phyloP scores from a whole-genome alignment of 2,797 vertebrate species.

The Hemibagrus guttatus region DNA sequence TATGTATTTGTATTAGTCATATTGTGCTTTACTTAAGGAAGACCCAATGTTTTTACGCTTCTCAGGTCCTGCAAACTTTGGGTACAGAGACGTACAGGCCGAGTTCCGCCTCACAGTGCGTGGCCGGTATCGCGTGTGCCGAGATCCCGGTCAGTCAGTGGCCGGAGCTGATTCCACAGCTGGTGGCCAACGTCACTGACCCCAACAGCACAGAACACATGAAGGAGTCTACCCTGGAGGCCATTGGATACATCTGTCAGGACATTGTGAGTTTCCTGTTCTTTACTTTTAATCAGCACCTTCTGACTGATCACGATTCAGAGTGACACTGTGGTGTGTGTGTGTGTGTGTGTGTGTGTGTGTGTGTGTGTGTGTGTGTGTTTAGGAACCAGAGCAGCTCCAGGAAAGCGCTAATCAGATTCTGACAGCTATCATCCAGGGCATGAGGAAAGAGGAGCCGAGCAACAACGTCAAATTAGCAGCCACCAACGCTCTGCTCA shows the following conservation, averaged over 20 bases:
- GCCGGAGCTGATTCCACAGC: conserved; percentile 95
- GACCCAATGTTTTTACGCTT: neutral
- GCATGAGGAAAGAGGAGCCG: conserved; percentile 98
- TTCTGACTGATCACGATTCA: neutral
- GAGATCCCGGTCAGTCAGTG: conserved; percentile 97
- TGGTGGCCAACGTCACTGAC: conserved; percentile 93
- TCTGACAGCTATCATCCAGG: conserved; percentile 97
- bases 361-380: neutral
- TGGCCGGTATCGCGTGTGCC: conserved; percentile 95
- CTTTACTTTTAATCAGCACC: too few species aligned
- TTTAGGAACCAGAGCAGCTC: conserved; percentile 94
- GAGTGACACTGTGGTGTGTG: too few species aligned
- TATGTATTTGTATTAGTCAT: neutral
- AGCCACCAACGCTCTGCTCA: conserved; percentile 95
- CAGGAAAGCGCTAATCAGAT: conserved; percentile 98
- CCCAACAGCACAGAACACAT: conserved; percentile 96
- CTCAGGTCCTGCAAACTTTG: conserved; percentile 90
- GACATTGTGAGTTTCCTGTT: conserved; percentile 86
- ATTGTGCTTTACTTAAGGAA: neutral
- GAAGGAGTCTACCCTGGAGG: conserved; percentile 98
- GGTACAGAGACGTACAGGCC: conserved; percentile 96
- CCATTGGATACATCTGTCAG: conserved; percentile 99
- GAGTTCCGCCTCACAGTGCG: conserved; percentile 97
- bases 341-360: neutral
- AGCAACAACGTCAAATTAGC: conserved; percentile 98